phyloP scores from a whole-genome alignment of 2,888 invertebrate species.

The Rapana venosa region DNA sequence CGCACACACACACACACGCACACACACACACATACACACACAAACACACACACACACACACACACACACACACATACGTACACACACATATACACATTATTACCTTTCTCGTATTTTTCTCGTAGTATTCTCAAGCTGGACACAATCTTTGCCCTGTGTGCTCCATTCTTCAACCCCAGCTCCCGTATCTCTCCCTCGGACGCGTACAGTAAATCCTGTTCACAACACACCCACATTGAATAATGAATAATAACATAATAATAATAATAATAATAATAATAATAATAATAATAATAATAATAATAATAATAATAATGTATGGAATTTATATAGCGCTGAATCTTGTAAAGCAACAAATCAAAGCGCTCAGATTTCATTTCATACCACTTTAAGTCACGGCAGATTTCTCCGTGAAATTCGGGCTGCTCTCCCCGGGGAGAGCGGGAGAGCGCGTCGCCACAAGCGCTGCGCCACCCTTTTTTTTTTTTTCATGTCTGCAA shows the following conservation, averaged over 20 bases:
- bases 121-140: slow-evolving; percentile 84
- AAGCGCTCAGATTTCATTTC: too few species aligned
- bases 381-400: too few species aligned
- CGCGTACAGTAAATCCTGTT: slow-evolving; percentile 81
- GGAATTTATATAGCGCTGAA: too few species aligned
- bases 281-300: neutral
- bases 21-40: neutral
- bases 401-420: too few species aligned
- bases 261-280: neutral
- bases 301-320: too few species aligned
- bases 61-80: neutral
- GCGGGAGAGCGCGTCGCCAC: too few species aligned
- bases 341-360: too few species aligned
- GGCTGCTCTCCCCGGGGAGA: too few species aligned
- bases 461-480: too few species aligned
- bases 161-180: slow-evolving; percentile 83
- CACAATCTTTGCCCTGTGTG: slow-evolving; percentile 84
- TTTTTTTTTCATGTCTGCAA: too few species aligned
- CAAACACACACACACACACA: slow-evolving; percentile 18
- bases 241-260: neutral
- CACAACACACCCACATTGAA: neutral
- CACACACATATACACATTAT: neutral
- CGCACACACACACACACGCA: too few species aligned
- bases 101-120: slow-evolving; percentile 80
- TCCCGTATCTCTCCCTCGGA: slow-evolving; percentile 83